These are phyloP conservation scores for Rhabditoides inermis DNA, from an alignment of 2,888 invertebrate genomes.

Conservation along the genomic window DNA sequence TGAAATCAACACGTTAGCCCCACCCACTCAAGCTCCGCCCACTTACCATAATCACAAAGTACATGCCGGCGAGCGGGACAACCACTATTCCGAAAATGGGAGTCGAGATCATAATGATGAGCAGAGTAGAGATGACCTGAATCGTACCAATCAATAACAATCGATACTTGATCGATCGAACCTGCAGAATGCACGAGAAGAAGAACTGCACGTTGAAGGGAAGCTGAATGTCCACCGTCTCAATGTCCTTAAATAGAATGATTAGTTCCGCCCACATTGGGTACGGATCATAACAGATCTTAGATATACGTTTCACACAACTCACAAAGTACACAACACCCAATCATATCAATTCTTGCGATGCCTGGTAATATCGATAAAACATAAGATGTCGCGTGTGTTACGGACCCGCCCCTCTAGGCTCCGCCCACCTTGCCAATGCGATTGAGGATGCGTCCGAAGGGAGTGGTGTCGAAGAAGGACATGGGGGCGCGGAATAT, in stretches of 20 bases:
- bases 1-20: constrained; percentile 56
- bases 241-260: constrained; percentile 35
- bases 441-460: constrained; percentile 47
- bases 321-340: too few species aligned
- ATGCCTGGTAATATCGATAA: too few species aligned
- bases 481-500: constrained; percentile 50
- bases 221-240: constrained; percentile 47
- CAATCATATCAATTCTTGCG: too few species aligned
- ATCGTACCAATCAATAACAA: neutral
- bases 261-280: neutral
- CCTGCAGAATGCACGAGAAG: constrained; percentile 45
- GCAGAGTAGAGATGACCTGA: constrained; percentile 39
- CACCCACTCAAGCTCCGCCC: too few species aligned
- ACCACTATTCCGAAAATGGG: constrained; percentile 48
- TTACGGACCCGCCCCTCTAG: too few species aligned
- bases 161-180: neutral
- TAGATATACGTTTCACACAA: too few species aligned
- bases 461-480: constrained; percentile 51
- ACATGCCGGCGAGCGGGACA: constrained; percentile 42
- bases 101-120: constrained; percentile 50
- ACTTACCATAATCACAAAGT: constrained; percentile 41
- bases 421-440: constrained; percentile 43
- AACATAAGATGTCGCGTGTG: too few species aligned
- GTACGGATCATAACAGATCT: too few species aligned
- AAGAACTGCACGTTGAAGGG: constrained; percentile 51